These are phyloP conservation scores for Parnassius apollo DNA, from an alignment of 2,888 invertebrate genomes.

Conservation along the genomic window DNA sequence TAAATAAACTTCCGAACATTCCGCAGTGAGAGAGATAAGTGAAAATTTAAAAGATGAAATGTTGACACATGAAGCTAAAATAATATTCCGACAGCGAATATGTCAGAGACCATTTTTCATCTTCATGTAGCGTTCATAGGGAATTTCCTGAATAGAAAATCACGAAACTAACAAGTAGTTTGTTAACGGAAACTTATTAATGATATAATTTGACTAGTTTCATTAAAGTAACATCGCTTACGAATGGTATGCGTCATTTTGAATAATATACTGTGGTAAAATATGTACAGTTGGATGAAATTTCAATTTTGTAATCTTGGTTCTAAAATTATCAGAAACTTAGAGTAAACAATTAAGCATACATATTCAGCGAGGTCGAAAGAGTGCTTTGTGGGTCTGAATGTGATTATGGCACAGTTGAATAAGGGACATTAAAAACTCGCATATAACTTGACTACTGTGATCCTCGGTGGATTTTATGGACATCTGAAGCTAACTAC, in stretches of 20 bases:
- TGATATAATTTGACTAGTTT: slow-evolving; percentile 15
- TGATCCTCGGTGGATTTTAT: too few species aligned
- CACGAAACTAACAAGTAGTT: slow-evolving; percentile 32
- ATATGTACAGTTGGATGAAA: too few species aligned
- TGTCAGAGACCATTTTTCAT: slow-evolving; percentile 35
- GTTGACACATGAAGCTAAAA: slow-evolving; percentile 33
- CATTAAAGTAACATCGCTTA: slow-evolving; percentile 6
- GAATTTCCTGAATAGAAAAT: slow-evolving; percentile 32
- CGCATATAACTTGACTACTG: too few species aligned
- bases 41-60: slow-evolving; percentile 32
- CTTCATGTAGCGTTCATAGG: slow-evolving; percentile 31
- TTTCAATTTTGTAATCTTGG: too few species aligned
- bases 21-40: slow-evolving; percentile 20
- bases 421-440: too few species aligned
- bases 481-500: too few species aligned
- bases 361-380: too few species aligned
- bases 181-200: slow-evolving; percentile 30
- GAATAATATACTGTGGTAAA: too few species aligned
- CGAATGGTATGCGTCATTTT: slow-evolving; percentile 1
- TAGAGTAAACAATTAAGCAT: too few species aligned
- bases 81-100: slow-evolving; percentile 33
- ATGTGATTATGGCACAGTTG: too few species aligned
- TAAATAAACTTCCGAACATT: slow-evolving; percentile 21
- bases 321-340: too few species aligned
- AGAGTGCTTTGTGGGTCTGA: too few species aligned